phyloP scores from a whole-genome alignment of 2,797 vertebrate genomes.

The Sphenopsis melanotis region DNA sequence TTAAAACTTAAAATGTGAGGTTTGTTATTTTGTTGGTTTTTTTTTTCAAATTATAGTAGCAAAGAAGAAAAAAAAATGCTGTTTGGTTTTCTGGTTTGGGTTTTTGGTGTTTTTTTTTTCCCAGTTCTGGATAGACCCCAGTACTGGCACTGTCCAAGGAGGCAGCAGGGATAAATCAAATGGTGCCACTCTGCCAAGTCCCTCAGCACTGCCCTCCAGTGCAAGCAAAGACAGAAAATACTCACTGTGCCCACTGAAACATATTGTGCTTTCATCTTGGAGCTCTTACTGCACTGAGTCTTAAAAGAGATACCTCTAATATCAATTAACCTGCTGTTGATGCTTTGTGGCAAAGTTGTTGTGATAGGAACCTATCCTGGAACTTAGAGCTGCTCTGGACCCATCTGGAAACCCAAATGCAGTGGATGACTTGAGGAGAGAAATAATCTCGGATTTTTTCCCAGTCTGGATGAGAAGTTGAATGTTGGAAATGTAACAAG shows the following conservation, averaged over 20 bases:
- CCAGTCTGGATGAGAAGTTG: not conserved
- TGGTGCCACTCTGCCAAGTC: not conserved
- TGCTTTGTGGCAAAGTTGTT: not conserved
- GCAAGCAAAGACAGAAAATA: not conserved
- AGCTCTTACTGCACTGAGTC: not conserved
- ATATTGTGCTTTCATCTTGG: not conserved
- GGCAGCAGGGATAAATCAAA: not conserved
- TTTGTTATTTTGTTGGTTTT: not conserved
- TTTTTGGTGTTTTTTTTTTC: not conserved
- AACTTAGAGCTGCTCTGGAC: not conserved
- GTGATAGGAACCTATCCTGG: not conserved
- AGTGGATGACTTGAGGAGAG: not conserved
- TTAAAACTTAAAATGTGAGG: not conserved
- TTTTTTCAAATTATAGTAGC: not conserved
- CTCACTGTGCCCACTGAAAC: not conserved
- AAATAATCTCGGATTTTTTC: not conserved
- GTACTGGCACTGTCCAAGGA: not conserved
- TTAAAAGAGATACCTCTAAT: not conserved
- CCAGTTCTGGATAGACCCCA: not conserved
- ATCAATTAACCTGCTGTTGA: not conserved
- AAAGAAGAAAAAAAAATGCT: not conserved
- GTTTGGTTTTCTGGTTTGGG: not conserved
- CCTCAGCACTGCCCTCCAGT: rapidly evolving
- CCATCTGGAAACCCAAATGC: not conserved
- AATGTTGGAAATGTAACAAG: not conserved